Conservation (phyloP, 2,113 vertebrate species). For the Oncorhynchus keta region DNA sequence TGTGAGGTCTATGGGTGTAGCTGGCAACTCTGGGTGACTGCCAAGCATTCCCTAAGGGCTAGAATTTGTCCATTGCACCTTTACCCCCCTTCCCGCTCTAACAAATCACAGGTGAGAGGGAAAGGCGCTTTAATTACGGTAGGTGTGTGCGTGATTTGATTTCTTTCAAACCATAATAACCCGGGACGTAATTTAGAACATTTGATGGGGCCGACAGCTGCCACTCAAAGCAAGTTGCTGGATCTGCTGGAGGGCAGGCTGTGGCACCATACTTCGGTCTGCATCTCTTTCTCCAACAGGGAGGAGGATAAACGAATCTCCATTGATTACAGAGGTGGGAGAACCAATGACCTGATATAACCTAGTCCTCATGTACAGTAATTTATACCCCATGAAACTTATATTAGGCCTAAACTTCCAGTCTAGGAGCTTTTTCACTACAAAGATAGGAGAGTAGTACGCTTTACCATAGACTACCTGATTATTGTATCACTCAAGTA, state of each 20-base stretch:
- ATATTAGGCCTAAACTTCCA: too few relatives aligned
- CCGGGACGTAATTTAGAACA: constrained; percentile 48
- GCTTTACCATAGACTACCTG: too few relatives aligned
- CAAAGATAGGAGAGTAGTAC: background rate
- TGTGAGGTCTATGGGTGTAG: constrained; percentile 48
- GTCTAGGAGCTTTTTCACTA: background rate
- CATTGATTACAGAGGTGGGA: constrained; percentile 18
- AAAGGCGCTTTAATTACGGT: constrained; percentile 63
- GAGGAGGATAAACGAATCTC: background rate
- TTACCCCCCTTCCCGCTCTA: constrained; percentile 35
- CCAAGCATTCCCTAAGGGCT: constrained; percentile 38
- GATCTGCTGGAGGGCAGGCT: constrained; percentile 36
- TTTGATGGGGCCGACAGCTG: constrained; percentile 48
- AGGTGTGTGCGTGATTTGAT: constrained; percentile 54
- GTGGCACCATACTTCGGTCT: background rate
- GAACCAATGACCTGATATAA: background rate
- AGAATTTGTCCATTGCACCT: constrained; percentile 46
- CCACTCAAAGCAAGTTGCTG: constrained; percentile 40
- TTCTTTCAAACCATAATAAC: constrained; percentile 53
- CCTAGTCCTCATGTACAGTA: background rate
- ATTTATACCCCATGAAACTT: background rate
- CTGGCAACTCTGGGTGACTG: constrained; percentile 28
- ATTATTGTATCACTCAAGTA: too few relatives aligned
- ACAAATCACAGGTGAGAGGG: constrained; percentile 54
- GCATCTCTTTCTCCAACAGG: constrained; percentile 11